Evolutionary conservation across 2,888 invertebrate species (phyloP), one percentile per base, ranked within the genome.

Genomic region (Drosophila nr. medialis): DNA sequence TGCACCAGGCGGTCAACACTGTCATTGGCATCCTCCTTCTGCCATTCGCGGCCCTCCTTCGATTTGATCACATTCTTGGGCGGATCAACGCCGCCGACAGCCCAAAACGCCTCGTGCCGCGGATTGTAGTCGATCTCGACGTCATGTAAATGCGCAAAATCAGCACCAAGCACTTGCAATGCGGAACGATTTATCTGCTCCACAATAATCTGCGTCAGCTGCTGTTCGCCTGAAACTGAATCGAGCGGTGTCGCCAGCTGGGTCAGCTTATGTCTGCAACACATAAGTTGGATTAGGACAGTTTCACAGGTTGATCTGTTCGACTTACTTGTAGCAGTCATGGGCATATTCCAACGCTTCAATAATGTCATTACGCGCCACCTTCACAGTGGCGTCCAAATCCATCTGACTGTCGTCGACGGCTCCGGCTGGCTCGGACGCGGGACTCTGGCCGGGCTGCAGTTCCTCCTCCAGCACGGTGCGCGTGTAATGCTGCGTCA

Each of bases 31-130:
- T 92, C 91, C 1, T 93, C 90, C 83, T 94, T 94, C 7, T 93
- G 86, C 93, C 93, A 94, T 36, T 84, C 71, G 11, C 86, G 90
- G 54, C 93, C 90, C 74, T 92, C 91, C 68, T 94, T 94, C 77
- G 93, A 92, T 72, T 93, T 93, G 2, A 93, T 85, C 0, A 94
- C 91, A 45, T 81, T 86, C 49, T 92, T 87, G 1, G 95, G 94
- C 0, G 95, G 94, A 71, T 95, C 92, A 79, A 96, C 94, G 60
- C 97, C 96, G 60, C 97, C 97, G 42, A 95, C 95, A 89, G 95
- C 94, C 98, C 98, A 99, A 92, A 96, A 97, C 32, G 98, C 96
- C 94, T 98, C 97, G 82, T 97, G 94, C 27, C 97, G 94, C 5
- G 98, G 96, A 74, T 96, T 94, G 86, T 95, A 94, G 92, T 98